phyloP scores from a whole-genome alignment of 2,113 vertebrate species.

The Spizaetus ornatus region DNA sequence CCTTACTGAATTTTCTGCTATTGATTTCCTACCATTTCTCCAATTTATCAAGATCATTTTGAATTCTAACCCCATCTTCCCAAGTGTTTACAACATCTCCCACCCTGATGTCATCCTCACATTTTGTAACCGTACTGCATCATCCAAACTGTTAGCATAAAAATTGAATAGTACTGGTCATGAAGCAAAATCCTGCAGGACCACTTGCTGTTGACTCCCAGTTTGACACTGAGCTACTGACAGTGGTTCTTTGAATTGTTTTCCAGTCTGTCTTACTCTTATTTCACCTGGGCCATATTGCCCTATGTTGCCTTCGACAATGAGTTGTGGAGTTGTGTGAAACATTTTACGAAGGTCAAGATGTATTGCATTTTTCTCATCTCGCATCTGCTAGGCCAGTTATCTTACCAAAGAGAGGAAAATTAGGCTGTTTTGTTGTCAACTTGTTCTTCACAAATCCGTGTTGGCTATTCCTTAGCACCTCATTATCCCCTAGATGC shows the following conservation, averaged over 20 bases:
- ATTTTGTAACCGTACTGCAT: background rate
- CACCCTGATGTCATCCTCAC: background rate
- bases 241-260: background rate
- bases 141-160: background rate
- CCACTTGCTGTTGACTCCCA: background rate
- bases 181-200: background rate
- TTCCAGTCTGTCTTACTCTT: background rate
- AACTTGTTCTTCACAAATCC: background rate
- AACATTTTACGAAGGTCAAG: background rate
- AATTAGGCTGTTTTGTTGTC: background rate
- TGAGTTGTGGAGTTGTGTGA: background rate
- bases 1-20: background rate
- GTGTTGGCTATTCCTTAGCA: background rate
- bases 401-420: background rate
- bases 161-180: background rate
- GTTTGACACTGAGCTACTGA: background rate
- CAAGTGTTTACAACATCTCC: background rate
- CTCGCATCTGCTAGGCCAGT: background rate
- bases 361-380: background rate
- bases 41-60: background rate
- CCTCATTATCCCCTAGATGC: background rate
- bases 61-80: background rate
- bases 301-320: background rate
- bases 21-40: background rate
- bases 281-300: background rate